A percentile compares a stretch with the other conserved stretches of the same genome.
Conservation (phyloP, 2,888 invertebrate genomes). For the Parnassius apollo region DNA sequence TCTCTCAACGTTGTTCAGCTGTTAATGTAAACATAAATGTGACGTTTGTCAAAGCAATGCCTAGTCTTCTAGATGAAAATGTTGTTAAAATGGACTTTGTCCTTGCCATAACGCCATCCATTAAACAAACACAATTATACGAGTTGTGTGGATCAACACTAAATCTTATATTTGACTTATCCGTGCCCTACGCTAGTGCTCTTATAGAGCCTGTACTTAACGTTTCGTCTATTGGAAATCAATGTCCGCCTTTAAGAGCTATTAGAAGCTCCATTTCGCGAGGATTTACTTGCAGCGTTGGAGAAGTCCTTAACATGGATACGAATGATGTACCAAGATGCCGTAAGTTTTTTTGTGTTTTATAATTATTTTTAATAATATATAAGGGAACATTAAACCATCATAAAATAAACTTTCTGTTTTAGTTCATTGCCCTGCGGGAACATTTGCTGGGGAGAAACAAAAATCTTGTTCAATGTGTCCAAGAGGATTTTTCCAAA, state of each 20-base stretch:
- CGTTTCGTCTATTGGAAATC: slow-evolving; percentile 93
- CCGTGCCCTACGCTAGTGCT: slow-evolving; percentile 94
- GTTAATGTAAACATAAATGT: slow-evolving; percentile 97
- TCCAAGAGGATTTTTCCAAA: slow-evolving; percentile 95
- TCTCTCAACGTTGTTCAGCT: slow-evolving; percentile 96
- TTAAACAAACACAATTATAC: slow-evolving; percentile 94
- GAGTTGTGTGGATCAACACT: slow-evolving; percentile 97
- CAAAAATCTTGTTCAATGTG: slow-evolving; percentile 96
- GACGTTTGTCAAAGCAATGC: slow-evolving; percentile 90
- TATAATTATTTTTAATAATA: background rate
- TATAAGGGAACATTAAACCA: background rate
- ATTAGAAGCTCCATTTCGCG: slow-evolving; percentile 90
- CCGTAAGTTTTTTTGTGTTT: slow-evolving; percentile 81
- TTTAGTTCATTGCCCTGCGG: slow-evolving; percentile 97
- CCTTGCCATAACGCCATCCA: slow-evolving; percentile 91
- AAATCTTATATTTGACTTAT: slow-evolving; percentile 95
- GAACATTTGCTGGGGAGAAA: slow-evolving; percentile 94
- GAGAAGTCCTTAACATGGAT: slow-evolving; percentile 96
- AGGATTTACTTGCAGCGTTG: slow-evolving; percentile 96
- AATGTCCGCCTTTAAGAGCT: slow-evolving; percentile 95
- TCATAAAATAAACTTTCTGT: slow-evolving; percentile 31
- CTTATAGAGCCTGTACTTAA: slow-evolving; percentile 94
- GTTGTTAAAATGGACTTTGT: slow-evolving; percentile 95
- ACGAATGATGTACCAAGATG: slow-evolving; percentile 95
- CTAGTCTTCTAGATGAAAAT: slow-evolving; percentile 91